Evolutionary conservation across 1,140 invertebrate species (phyloP), one percentile per base, ranked within the genome.

Genomic region (Polyergus mexicanus): DNA sequence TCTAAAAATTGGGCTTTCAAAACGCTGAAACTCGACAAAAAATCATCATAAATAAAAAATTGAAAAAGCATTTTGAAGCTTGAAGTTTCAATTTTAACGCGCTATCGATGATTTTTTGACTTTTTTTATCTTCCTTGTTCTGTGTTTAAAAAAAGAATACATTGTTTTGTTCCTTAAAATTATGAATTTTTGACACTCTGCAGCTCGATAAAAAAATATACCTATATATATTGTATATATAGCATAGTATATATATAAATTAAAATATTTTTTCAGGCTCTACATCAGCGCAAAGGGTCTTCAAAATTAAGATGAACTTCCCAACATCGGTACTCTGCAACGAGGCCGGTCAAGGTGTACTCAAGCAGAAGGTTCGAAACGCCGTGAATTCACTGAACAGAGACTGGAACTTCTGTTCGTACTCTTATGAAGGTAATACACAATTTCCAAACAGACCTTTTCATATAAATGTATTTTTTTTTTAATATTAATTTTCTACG

Each of bases 381-480:
- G 98, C 98, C 22, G 97, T 99, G 32, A 98, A 98, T 88, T 97
- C 98, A 54, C 95, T 99, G 22, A 99, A 99, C 91, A 96, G 98
- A 89, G 98, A 98, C 88, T 99, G 98, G 98, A 98, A 98, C 95
- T 98, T 99, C 96, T 99, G 98, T 93, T 98, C 98, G 0, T 98
- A 98, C 90, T 97, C 97, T 88, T 96, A 97, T n/a, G 97, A 98
- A 95, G 97, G 97, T 96, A 96, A 93, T 5, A 51, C 13, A 5
- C 19, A 47, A 32, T 65, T 68, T 51, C 4, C 19, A 51, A 44
- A 60, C 1, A 8, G 1, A 28, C 41, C 41, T 3, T 19, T 62
- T 4, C 11, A 41, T 28, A 44, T 77, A 11, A 11, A 7, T 19
- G 3, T 11, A 16, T 8, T 6, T 25, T 58, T 56, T 28, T 74